Evolutionary conservation across 2,888 invertebrate genomes (phyloP), one percentile per base, ranked within the genome.

Genomic region (Cantharis rufa): DNA sequence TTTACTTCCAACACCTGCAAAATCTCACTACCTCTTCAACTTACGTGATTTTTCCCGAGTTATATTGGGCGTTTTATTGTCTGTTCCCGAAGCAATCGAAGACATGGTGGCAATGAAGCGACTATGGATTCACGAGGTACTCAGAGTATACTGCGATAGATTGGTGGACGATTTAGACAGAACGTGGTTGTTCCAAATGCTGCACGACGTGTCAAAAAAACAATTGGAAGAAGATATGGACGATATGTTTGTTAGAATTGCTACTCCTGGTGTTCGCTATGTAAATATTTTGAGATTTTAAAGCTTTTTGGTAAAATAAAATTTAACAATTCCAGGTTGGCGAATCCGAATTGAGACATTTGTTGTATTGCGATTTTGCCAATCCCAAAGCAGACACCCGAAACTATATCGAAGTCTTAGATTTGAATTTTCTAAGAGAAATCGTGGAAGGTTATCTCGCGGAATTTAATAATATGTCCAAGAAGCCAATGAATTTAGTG

Each of bases 401-500:
- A 32, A 92, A 95, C 84, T 98, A 98, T 85, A 92, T 95, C 85
- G 98, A 98, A 89, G 96, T 97, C 0, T 88, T 90, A 1, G 96
- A 98, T 86, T 90, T 97, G 85, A 95, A 95, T 63, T 92, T 93
- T 80, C 88, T 98, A 74, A 92, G 94, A 76, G 89, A 91, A 0
- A 95, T 97, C 7, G 96, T 97, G 0, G 97, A 98, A 83, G 94
- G 94, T 0, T 97, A 95, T 88, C 90, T 98, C 13, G 93, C 93
- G 0, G 98, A 98, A 86, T 98, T 94, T 86, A 98, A 98, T 87
- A 95, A 96, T 81, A 96, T 98, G 95, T 95, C 96, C 10, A 98
- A 97, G 88, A 98, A 97, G 85, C 98, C 98, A 0, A 98, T 98
- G 98, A 95, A 97, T 88, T 90, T 98, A 73, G 98, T 98, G 2